Percentiles rank a stretch among this genome's conserved stretches.
Conservation (phyloP, 2,888 invertebrate species). For the Capitulum mitella region DNA sequence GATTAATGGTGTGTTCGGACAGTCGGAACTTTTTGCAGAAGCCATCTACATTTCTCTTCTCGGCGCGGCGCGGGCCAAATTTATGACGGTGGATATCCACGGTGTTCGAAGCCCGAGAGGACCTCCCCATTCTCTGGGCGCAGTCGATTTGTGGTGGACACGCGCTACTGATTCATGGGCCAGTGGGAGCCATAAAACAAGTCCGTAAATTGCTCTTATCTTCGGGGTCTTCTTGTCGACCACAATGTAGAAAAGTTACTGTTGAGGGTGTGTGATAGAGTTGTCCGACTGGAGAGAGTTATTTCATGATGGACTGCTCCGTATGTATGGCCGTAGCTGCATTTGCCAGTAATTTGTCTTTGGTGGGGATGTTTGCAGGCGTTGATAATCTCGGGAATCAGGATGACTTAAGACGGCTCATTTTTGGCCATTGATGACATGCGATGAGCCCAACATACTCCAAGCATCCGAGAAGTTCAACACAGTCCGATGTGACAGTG, state of each 20-base stretch:
- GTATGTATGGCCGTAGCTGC: too few species aligned
- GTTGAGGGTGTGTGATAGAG: neutral
- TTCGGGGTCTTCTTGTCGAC: neutral
- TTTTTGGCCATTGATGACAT: too few species aligned
- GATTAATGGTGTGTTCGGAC: neutral
- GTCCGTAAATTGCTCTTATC: neutral
- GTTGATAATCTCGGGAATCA: too few species aligned
- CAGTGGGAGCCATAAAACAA: neutral
- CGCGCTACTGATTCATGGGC: neutral
- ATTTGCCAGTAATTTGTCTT: too few species aligned
- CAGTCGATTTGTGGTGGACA: slow-evolving; percentile 8
- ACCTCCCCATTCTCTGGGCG: neutral
- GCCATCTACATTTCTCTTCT: slow-evolving; percentile 2
- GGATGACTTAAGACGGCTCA: too few species aligned
- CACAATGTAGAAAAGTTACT: neutral
- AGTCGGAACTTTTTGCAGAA: neutral
- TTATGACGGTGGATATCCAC: neutral
- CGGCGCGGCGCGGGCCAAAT: neutral
- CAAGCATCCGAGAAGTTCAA: too few species aligned
- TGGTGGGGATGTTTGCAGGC: too few species aligned
- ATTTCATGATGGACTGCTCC: too few species aligned
- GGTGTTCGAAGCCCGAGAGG: neutral
- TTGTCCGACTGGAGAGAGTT: too few species aligned
- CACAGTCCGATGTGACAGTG: too few species aligned
- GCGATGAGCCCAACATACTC: too few species aligned